Percentiles rank a stretch among this genome's conserved stretches.
phyloP scores from a whole-genome alignment of 2,888 invertebrate species.

The Latrodectus elegans region DNA sequence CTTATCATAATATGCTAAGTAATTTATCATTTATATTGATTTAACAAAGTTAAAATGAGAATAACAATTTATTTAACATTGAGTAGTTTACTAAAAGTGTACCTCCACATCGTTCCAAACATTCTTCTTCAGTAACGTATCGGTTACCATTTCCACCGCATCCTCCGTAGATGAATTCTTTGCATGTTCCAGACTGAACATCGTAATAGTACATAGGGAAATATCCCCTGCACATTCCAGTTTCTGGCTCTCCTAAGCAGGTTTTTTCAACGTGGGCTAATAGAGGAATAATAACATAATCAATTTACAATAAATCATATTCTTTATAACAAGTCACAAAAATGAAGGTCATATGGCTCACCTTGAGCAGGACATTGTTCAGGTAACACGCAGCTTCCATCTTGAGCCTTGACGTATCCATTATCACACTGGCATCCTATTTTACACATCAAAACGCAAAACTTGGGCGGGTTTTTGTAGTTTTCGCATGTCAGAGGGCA shows the following conservation, averaged over 20 bases:
- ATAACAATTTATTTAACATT: too few relatives aligned
- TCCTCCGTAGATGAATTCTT: slow-evolving; percentile 72
- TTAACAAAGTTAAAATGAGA: too few relatives aligned
- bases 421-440: slow-evolving; percentile 67
- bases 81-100: too few relatives aligned
- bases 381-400: slow-evolving; percentile 51
- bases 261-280: not conserved
- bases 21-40: too few relatives aligned
- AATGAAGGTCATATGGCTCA: not conserved
- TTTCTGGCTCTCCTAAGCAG: not conserved
- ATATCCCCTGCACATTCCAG: slow-evolving; percentile 59
- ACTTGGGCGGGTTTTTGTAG: slow-evolving; percentile 43
- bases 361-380: slow-evolving; percentile 36
- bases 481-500: slow-evolving; percentile 67
- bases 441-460: slow-evolving; percentile 53
- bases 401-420: slow-evolving; percentile 56
- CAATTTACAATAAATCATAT: too few relatives aligned
- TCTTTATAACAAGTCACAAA: too few relatives aligned
- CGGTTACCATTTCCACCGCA: slow-evolving; percentile 72
- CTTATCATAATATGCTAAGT: too few relatives aligned
- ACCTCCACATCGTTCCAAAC: slow-evolving; percentile 6
- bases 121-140: slow-evolving; percentile 59
- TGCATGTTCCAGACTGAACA: slow-evolving; percentile 69
- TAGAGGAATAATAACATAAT: too few relatives aligned
- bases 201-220: slow-evolving; percentile 70